Evolutionary conservation across 2,797 vertebrate genomes (phyloP), one percentile per base, ranked within the genome.

Genomic region (Anas flavirostris): DNA sequence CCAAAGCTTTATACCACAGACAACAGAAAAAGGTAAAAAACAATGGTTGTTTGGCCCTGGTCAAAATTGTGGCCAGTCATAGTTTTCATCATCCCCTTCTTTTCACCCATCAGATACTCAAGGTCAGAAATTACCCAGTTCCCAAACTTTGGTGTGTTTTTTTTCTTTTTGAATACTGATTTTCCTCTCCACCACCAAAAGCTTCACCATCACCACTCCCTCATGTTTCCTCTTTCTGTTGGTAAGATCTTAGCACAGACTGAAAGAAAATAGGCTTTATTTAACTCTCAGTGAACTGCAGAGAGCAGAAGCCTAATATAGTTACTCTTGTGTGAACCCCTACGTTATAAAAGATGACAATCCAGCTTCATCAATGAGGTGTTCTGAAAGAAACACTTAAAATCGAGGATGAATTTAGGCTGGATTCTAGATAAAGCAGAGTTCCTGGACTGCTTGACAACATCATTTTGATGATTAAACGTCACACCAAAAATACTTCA

Each of bases 391-490:
- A 78, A 79, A 67, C 28, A 23, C 41, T 90, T 83, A 62, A 59
- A 91, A 69, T 83, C 58, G 35, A 66, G 23, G 43, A 35, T 31
- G 59, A 74, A 93, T 82, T 96, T 70, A 86, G 74, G n/a, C 31
- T 77, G 70, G 80, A 95, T 87, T 90, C 73, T 69, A 90, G 69
- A 73, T 59, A 72, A 95, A 85, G 79, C 33, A 91, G 56, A 82
- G 87, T 56, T 91, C 93, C 82, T 76, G 64, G 63, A 70, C 67
- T 76, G 74, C 74, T 60, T 86, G 80, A 60, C 35, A 92, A 92
- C 77, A 75, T 62, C 50, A 81, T 85, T 85, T 91, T 41, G 77
- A 16, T 19, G 35, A 46, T 39, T 92, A 91, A 77, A 28, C 26
- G 83, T 33, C 73, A 89, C 62, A 64, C 13, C 33, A 79, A 67